A percentile compares a stretch with the other conserved stretches of the same genome.
Conservation (phyloP, 1,140 invertebrate species). For the Drosophila subpulchrella region DNA sequence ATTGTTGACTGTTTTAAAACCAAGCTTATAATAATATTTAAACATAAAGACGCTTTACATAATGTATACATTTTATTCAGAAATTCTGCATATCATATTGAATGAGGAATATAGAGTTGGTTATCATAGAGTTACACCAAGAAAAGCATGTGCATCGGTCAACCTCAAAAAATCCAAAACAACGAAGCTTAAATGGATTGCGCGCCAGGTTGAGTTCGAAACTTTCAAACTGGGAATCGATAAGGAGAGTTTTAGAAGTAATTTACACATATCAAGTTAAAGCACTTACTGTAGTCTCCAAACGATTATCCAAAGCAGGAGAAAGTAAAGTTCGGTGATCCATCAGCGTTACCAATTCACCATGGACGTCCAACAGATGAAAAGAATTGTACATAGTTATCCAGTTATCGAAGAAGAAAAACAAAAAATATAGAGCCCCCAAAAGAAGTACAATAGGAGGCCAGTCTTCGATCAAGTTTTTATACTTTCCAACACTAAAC, state of each 20-base stretch:
- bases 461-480: neutral
- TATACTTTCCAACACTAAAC: conserved; percentile 4
- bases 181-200: conserved; percentile 30
- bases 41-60: neutral
- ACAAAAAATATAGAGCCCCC: neutral
- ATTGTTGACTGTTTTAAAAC: no score
- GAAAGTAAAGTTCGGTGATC: conserved; percentile 16
- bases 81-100: conserved; percentile 48
- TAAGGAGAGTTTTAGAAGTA: neutral
- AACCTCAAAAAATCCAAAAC: conserved; percentile 6
- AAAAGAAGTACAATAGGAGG: neutral
- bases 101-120: conserved; percentile 40
- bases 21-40: no score
- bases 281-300: conserved; percentile 36
- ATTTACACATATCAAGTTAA: neutral
- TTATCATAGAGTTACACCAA: conserved; percentile 37
- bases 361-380: conserved; percentile 16
- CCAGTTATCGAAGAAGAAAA: conserved; percentile 26
- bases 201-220: conserved; percentile 47
- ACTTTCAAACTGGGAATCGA: conserved; percentile 18
- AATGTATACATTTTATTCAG: neutral
- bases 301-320: conserved; percentile 28
- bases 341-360: conserved; percentile 15
- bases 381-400: conserved; percentile 13
- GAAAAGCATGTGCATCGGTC: conserved; percentile 5